Base-by-base conservation (phyloP, 2,888 invertebrate species). In the Sarcophaga caerulescens region DNA sequence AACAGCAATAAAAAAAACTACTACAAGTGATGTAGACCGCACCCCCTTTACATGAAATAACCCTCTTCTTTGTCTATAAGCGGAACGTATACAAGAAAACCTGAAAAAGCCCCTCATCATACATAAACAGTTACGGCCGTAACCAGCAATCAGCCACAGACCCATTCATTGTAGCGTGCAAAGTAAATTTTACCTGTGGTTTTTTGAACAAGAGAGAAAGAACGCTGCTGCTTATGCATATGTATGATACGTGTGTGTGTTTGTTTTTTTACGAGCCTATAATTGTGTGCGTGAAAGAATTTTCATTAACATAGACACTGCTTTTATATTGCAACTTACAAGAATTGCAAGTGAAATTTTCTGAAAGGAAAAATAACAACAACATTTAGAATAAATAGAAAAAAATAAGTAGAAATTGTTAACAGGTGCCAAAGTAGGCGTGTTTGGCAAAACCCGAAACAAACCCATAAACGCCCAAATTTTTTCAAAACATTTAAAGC, bases 401-500 rank as follows among this genome's bases (percentile, higher is more conserved):
- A 25, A 59, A 62, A 66, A 35, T 25, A 17, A 1, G 19, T 70
- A 70, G 63, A 74, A 69, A 79, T 45, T 63, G 82, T 12, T 86
- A 81, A 81, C 83, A 84, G 82, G 86, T 84, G 86, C 70, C 74
- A 78, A 86, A 78, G 74, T 81, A 65, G 86, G 84, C 65, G 84
- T 75, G 80, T 78, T 81, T 63, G 75, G 63, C 69, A 70, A 11
- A 57, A 71, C 23, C 52, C 4, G 44, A 70, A 63, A 57, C 12
- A 60, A 23, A 65, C 4, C 35, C 17, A 78, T 11, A 44, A 23
- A 81, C 74, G 77, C 77, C 73, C 57, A 79, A 35, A 10, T 35
- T 35, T 76, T 73, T 44, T 35, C 35, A 52, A 52, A 52, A 52
- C 52, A 52, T 14, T 52, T 35, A 12, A 57, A 89, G 90, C 94